Evolutionary conservation across 2,797 vertebrate species (phyloP), one percentile per base, ranked within the genome.

Genomic region (Sciaenops ocellatus): DNA sequence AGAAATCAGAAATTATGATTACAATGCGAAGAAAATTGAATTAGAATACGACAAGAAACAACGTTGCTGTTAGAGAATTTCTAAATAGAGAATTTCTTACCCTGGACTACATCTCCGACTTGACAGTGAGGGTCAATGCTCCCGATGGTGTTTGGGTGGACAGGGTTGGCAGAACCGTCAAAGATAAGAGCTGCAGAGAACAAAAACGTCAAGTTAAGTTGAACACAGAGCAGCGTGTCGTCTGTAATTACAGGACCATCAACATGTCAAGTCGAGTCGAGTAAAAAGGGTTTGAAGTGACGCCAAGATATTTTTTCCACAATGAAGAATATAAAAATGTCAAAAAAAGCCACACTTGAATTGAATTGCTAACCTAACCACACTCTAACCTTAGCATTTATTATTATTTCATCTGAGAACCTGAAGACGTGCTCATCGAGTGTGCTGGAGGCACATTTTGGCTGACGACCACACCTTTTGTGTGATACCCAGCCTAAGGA

Each of bases 71-170:
- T 66, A 2, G 51, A 69, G 18, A 38, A 9, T 38, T 9, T 38
- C 34, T 92, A n/a, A n/a, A n/a, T 66, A 2, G 51, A 69, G 18
- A 38, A 9, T 38, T 9, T 38, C 34, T 92, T 67, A 98, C 98
- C 98, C 93, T 95, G 95, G 57, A 99, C 95, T 24, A 99, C 97
- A 0, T 97, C 95, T 12, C 94, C 92, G 20, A 99, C 97, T 0
- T 91, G 84, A 87, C 97, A 98, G 85, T 96, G 95, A 57, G 97
- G 95, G 90, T 98, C 98, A 0, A 99, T 99, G 95, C 96, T 96
- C 52, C 98, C 98, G 0, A 98, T 98, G 78, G 97, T 97, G 83
- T 97, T 99, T 66, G 97, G 97, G 80, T 98, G 97, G 0, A 97
- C 95, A 0, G 97, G 97, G 92, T 98, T 99, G 76, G 97, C 96